phyloP scores from a whole-genome alignment of 2,888 invertebrate genomes.

The Zonitis immaculata region DNA sequence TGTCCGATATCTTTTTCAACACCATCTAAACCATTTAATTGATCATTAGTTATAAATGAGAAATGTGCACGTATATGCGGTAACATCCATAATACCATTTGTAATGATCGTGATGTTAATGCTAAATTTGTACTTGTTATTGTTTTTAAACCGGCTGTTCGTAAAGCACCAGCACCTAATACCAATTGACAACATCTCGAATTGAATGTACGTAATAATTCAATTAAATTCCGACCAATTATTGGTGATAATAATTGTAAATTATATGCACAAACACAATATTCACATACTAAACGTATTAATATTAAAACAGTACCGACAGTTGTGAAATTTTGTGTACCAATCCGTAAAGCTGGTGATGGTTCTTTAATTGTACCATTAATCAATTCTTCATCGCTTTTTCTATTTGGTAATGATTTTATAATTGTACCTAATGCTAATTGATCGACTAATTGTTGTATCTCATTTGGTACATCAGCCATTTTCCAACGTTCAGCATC shows the following conservation, averaged over 20 bases:
- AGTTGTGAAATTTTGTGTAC: slow-evolving; percentile 62
- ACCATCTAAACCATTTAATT: slow-evolving; percentile 58
- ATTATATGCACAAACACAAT: slow-evolving; percentile 76
- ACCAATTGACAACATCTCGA: slow-evolving; percentile 90
- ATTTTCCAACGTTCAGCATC: slow-evolving; percentile 93
- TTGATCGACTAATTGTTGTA: slow-evolving; percentile 74
- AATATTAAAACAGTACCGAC: slow-evolving; percentile 81
- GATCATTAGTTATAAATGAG: slow-evolving; percentile 55
- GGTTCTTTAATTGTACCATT: slow-evolving; percentile 47
- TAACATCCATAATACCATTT: slow-evolving; percentile 74
- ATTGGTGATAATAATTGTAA: slow-evolving; percentile 75
- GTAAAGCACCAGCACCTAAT: slow-evolving; percentile 93
- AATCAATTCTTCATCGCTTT: slow-evolving; percentile 45
- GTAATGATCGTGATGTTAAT: slow-evolving; percentile 75
- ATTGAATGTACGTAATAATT: slow-evolving; percentile 81
- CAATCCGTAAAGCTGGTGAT: slow-evolving; percentile 49
- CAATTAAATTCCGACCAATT: slow-evolving; percentile 80
- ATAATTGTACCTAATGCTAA: slow-evolving; percentile 53
- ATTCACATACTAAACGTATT: slow-evolving; percentile 87
- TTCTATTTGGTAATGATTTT: slow-evolving; percentile 41
- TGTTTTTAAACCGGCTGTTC: slow-evolving; percentile 88
- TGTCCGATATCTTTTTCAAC: slow-evolving; percentile 77
- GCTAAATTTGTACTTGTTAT: slow-evolving; percentile 94
- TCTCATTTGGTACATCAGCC: slow-evolving; percentile 84
- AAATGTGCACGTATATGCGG: slow-evolving; percentile 69